These are phyloP conservation scores for Laothoe populi DNA, from an alignment of 2,888 invertebrate species.

Conservation along the genomic window DNA sequence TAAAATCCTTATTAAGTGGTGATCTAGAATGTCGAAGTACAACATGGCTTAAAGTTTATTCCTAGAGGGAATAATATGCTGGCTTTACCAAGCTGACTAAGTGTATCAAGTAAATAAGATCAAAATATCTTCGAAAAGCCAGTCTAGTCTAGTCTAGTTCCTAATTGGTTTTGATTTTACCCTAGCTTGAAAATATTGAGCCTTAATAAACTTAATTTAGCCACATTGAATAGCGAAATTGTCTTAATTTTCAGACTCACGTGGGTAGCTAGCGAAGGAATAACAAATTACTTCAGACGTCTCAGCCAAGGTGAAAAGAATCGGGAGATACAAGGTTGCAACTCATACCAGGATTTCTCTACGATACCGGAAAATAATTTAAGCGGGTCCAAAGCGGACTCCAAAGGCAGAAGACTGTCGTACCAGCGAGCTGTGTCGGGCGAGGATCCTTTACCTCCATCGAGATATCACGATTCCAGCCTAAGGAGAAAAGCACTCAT, in stretches of 20 bases:
- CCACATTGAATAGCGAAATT: background rate
- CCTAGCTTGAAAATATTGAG: background rate
- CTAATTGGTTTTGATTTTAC: no score
- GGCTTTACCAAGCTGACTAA: no score
- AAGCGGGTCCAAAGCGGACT: slow-evolving; percentile 49
- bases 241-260: slow-evolving; percentile 58
- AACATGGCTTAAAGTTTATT: no score
- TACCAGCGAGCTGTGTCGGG: slow-evolving; percentile 78
- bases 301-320: slow-evolving; percentile 68
- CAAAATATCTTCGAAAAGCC: background rate
- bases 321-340: slow-evolving; percentile 55
- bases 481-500: slow-evolving; percentile 54
- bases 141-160: no score
- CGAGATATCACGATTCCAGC: slow-evolving; percentile 54
- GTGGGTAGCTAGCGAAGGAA: slow-evolving; percentile 75
- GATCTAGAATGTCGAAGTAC: no score
- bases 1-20: no score
- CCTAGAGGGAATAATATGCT: no score
- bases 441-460: slow-evolving; percentile 62
- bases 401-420: slow-evolving; percentile 70
- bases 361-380: slow-evolving; percentile 60
- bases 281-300: slow-evolving; percentile 70
- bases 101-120: background rate
- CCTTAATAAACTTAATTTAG: background rate
- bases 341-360: slow-evolving; percentile 67